phyloP scores from a whole-genome alignment of 2,888 invertebrate species.

The Noctua janthe region DNA sequence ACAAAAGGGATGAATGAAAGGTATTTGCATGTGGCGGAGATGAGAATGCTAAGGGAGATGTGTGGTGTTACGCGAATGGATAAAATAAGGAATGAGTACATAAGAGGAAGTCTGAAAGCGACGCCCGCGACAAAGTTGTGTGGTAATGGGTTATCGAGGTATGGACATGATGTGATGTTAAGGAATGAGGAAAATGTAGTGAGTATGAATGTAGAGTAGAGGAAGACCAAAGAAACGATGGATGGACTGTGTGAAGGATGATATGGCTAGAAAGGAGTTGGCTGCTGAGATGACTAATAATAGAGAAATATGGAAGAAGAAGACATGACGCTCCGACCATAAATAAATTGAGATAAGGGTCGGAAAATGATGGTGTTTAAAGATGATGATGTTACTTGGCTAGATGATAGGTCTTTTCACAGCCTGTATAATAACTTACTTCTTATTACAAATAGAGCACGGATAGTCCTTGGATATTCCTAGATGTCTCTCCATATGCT shows the following conservation, averaged over 20 bases:
- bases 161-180: not conserved
- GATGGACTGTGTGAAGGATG: not conserved
- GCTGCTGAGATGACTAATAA: not conserved
- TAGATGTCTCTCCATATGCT: slow-evolving; percentile 77
- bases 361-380: not conserved
- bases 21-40: too few species aligned
- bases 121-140: too few species aligned
- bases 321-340: too few species aligned
- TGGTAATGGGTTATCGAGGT: too few species aligned
- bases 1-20: too few species aligned
- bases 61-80: too few species aligned
- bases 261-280: not conserved
- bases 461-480: slow-evolving; percentile 71
- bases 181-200: not conserved
- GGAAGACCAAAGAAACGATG: not conserved
- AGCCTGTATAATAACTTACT: slow-evolving; percentile 32
- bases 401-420: too few species aligned
- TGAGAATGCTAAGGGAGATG: too few species aligned
- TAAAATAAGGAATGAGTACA: too few species aligned
- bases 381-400: too few species aligned
- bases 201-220: not conserved
- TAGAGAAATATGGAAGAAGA: not conserved
- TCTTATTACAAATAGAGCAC: slow-evolving; percentile 69
- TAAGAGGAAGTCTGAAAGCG: too few species aligned
- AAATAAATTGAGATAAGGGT: not conserved